These are phyloP conservation scores for Chloropsis cyanopogon DNA, from an alignment of 2,113 vertebrate species.

Conservation along the genomic window DNA sequence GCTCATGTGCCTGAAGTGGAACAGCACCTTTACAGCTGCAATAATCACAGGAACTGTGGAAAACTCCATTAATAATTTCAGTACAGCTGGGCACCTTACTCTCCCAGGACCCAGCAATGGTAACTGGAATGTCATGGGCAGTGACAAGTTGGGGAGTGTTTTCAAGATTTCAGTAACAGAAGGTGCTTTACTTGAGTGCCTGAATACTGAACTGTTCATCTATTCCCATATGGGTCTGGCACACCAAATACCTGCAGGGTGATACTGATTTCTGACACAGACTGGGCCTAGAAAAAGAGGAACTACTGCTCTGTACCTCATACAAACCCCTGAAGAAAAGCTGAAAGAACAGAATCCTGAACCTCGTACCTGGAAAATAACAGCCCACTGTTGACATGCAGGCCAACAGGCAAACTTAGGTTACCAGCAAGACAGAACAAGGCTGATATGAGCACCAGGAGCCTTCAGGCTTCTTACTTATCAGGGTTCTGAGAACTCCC, in stretches of 20 bases:
- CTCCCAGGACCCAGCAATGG: background rate
- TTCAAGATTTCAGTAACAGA: background rate
- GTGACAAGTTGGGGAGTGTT: background rate
- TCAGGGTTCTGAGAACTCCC: background rate
- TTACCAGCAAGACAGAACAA: background rate
- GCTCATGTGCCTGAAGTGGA: background rate
- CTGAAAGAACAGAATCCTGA: background rate
- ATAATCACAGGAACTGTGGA: background rate
- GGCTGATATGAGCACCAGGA: background rate
- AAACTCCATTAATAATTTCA: background rate
- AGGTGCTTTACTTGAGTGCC: background rate
- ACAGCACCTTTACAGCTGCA: background rate
- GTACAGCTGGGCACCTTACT: background rate
- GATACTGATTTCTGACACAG: background rate
- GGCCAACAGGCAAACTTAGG: background rate
- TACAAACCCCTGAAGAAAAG: background rate
- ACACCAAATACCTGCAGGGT: background rate
- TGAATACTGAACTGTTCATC: background rate
- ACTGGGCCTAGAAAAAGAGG: background rate
- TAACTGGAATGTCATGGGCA: background rate
- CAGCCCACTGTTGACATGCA: background rate
- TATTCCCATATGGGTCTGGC: background rate
- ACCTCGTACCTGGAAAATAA: background rate
- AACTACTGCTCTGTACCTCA: background rate
- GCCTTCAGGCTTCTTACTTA: background rate